These are phyloP conservation scores for Hippoglossus stenolepis DNA, from an alignment of 2,113 vertebrate genomes.

Conservation along the genomic window DNA sequence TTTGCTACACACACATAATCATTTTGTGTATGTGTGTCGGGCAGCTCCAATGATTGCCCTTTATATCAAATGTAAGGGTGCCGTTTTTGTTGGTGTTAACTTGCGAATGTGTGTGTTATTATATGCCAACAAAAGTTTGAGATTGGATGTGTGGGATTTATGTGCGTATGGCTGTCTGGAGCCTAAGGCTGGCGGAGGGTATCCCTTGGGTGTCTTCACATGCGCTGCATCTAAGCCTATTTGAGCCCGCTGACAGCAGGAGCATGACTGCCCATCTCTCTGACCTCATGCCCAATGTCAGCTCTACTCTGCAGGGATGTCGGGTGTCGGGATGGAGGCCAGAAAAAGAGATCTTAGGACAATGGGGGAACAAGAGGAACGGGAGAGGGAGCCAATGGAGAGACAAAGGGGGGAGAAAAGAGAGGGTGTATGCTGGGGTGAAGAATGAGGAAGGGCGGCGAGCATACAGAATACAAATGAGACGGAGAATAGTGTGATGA, in stretches of 20 bases:
- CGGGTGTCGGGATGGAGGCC: slow-evolving; percentile 55
- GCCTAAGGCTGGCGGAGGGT: slow-evolving; percentile 49
- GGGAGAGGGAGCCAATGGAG: slow-evolving; percentile 41
- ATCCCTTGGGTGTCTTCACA: slow-evolving; percentile 72
- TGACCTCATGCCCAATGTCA: slow-evolving; percentile 83
- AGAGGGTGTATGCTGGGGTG: slow-evolving; percentile 22
- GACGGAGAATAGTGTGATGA: slow-evolving; percentile 51
- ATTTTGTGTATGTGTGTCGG: slow-evolving; percentile 2
- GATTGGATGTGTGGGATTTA: slow-evolving; percentile 40
- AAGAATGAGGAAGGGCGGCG: slow-evolving; percentile 47
- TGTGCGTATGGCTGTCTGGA: slow-evolving; percentile 45
- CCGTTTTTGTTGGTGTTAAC: neutral
- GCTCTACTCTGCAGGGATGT: slow-evolving; percentile 70
- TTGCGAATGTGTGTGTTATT: neutral
- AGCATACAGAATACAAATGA: slow-evolving; percentile 74
- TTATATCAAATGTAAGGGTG: neutral
- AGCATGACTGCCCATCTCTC: slow-evolving; percentile 78
- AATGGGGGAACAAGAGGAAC: slow-evolving; percentile 36
- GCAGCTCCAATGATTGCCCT: slow-evolving; percentile 12
- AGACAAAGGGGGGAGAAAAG: slow-evolving; percentile 43
- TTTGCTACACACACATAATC: neutral
- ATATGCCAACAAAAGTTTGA: slow-evolving; percentile 28
- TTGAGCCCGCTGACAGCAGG: slow-evolving; percentile 72
- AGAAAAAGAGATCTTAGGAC: slow-evolving; percentile 71
- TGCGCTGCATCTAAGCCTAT: slow-evolving; percentile 75